Conservation (phyloP, 1,140 invertebrate genomes). For the Caenorhabditis elegans region WBcel235 BX284606.5:16434501-16435000, state of each 20-base stretch:
- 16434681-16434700: conserved; percentile 13
- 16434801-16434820: neutral
- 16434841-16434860: neutral
- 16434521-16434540: too few species aligned
- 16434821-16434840: neutral
- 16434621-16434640: neutral
- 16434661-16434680: neutral
- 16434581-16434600: neutral
- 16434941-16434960: neutral
- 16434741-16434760: too few species aligned
- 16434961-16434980: neutral
- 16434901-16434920: too few species aligned
- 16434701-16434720: neutral
- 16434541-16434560: too few species aligned
- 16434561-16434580: neutral
- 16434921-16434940: neutral
- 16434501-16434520: neutral
- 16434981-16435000: neutral
- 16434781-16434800: neutral
- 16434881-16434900: too few species aligned
- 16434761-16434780: too few species aligned
- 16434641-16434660: too few species aligned
- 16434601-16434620: conserved; percentile 2
- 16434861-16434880: too few species aligned
- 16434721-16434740: conserved; percentile 1